Evolutionary conservation across 2,797 vertebrate species (phyloP), one percentile per base, ranked within the genome.

Genomic region (Chrysocyon brachyurus): DNA sequence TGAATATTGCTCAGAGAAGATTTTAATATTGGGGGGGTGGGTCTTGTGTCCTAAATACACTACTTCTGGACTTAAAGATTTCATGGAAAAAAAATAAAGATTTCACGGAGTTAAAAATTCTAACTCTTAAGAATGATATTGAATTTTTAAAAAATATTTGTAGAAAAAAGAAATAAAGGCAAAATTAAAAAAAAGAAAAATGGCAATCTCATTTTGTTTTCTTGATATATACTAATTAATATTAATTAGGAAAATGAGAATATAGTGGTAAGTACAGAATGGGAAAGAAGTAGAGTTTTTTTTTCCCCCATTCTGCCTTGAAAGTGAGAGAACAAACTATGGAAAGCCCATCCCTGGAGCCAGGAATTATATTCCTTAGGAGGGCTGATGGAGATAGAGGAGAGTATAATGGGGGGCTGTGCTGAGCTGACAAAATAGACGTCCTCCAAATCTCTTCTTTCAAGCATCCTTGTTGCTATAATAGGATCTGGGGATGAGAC

Each of bases 121-220:
- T 31, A 72, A 64, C 4, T 61, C 16, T 61, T 61, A 12, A 72
- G 92, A 64, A 40, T 12, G n/a, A 61, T 4, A 26, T 1, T 21
- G 5, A 36, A 24, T 57, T 36, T 61, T 95, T 63, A 4, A 94
- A 61, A 87, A 66, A 66, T 36, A 28, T 7, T 5, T 70, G 31
- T 63, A 49, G 11, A 61, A 72, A 94, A 90, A 57, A 61, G 2
- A 95, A 26, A 73, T n/a, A 56, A 5, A 84, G 3, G 12, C 16
- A 73, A 61, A 28, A 54, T n/a, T 75, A 63, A 78, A 52, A 10
- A 72, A 81, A 72, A 85, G 9, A 85, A 73, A 95, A 91, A 73
- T 19, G 6, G 1, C 5, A 93, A 7, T 1, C 7, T 2, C 28
- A 4, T 75, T 73, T 72, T 57, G 12, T 85, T 79, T 88, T 40